These are phyloP conservation scores for Poecilobothrus nobilitatus DNA, from an alignment of 2,888 invertebrate genomes.

Conservation along the genomic window DNA sequence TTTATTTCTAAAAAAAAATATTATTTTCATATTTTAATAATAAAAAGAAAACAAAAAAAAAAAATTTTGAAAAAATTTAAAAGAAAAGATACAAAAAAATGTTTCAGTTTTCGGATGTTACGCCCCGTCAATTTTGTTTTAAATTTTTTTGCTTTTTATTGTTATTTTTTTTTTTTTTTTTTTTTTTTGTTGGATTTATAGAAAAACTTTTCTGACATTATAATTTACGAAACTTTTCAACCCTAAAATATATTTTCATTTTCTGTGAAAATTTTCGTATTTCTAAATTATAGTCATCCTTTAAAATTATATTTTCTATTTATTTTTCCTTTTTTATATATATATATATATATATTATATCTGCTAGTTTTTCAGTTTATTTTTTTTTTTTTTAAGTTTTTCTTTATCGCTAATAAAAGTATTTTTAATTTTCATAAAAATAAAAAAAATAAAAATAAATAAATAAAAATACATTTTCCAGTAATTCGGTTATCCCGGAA, in stretches of 20 bases:
- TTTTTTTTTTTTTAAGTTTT: no score
- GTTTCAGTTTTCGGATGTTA: neutral
- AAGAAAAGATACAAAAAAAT: neutral
- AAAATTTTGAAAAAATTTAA: no score
- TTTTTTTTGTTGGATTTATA: neutral
- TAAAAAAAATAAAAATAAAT: no score
- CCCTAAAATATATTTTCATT: neutral
- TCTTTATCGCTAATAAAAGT: no score
- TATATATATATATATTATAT: neutral
- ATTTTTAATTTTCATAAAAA: no score
- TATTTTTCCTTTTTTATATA: neutral
- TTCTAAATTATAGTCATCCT: neutral
- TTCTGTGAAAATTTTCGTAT: neutral
- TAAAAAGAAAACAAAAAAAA: no score
- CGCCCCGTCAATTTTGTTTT: neutral
- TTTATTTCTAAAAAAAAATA: no score
- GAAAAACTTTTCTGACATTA: neutral
- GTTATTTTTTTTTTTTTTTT: neutral
- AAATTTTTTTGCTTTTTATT: neutral
- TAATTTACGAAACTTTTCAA: conserved; percentile 3
- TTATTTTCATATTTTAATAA: no score
- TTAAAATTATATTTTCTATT: neutral
- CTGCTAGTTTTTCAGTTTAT: no score
- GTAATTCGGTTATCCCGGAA: no score
- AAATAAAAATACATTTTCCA: no score